A percentile compares a stretch with the other conserved stretches of the same genome.
phyloP scores from a whole-genome alignment of 1,140 invertebrate genomes.

The Sipha flava region DNA sequence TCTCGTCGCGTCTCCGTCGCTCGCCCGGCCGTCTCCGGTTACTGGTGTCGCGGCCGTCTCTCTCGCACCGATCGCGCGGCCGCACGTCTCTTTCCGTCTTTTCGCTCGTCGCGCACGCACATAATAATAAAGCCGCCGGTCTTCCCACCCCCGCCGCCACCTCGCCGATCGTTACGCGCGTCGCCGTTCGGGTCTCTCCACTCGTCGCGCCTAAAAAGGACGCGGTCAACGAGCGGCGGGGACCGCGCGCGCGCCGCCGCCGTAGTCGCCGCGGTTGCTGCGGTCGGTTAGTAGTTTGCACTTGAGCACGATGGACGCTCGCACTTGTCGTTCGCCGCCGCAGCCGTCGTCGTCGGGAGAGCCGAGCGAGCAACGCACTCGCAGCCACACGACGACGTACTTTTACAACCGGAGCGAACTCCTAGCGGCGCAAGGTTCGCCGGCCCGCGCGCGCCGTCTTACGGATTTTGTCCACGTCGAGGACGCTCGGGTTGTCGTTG shows the following conservation, averaged over 20 bases:
- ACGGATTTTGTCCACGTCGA: no score
- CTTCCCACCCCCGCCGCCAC: background rate
- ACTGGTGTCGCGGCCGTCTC: background rate
- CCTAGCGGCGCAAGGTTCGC: no score
- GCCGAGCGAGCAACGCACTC: no score
- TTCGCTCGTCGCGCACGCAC: background rate
- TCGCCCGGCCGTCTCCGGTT: background rate
- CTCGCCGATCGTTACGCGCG: background rate
- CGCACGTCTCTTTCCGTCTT: background rate
- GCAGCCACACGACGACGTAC: no score
- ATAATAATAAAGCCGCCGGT: background rate
- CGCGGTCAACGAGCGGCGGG: background rate
- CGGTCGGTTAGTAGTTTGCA: no score
- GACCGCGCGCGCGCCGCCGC: background rate
- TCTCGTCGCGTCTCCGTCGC: background rate
- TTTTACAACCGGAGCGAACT: no score
- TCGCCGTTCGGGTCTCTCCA: background rate
- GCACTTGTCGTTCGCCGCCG: background rate
- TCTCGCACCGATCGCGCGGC: background rate
- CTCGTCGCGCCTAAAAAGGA: conserved; percentile 10
- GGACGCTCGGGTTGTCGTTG: no score
- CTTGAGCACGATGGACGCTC: background rate
- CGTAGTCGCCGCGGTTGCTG: background rate
- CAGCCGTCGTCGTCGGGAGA: background rate
- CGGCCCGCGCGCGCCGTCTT: no score